Conservation (phyloP, 2,797 vertebrate species). For the Gephyroberyx darwinii region DNA sequence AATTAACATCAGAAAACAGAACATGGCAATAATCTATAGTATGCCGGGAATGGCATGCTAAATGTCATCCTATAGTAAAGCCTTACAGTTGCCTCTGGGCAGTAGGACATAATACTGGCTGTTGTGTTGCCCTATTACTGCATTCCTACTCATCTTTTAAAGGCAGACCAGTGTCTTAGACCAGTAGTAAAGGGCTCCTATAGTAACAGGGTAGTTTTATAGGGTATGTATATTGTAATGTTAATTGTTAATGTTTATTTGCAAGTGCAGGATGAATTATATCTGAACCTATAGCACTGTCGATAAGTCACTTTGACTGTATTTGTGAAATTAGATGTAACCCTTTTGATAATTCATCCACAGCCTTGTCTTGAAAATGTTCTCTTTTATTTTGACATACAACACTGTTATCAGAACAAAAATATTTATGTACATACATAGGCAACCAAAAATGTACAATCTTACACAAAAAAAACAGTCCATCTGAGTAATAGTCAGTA, state of each 20-base stretch:
- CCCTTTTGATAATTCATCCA: slow-evolving; percentile 44
- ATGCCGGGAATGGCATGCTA: slow-evolving; percentile 33
- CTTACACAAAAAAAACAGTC: slow-evolving; percentile 69
- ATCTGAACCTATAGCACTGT: slow-evolving; percentile 15
- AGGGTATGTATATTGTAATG: slow-evolving; percentile 26
- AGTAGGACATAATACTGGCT: not conserved
- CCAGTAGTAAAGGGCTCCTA: slow-evolving; percentile 20
- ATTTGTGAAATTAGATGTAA: slow-evolving; percentile 17
- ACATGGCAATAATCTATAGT: slow-evolving; percentile 3
- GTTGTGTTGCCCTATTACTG: not conserved
- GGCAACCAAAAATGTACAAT: slow-evolving; percentile 79
- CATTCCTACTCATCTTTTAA: slow-evolving; percentile 15
- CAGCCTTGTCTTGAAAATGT: slow-evolving; percentile 75
- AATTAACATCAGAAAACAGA: slow-evolving; percentile 47
- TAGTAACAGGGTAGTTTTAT: slow-evolving; percentile 19
- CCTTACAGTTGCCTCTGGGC: slow-evolving; percentile 26
- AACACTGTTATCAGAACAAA: slow-evolving; percentile 78
- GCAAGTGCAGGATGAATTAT: slow-evolving; percentile 29
- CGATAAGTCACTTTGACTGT: not conserved
- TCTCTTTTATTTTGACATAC: slow-evolving; percentile 76
- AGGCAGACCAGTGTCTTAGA: slow-evolving; percentile 31
- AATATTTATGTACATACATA: slow-evolving; percentile 84
- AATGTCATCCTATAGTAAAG: slow-evolving; percentile 10
- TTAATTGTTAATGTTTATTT: slow-evolving; percentile 41
- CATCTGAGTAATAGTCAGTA: slow-evolving; percentile 64